phyloP scores from a whole-genome alignment of 2,888 invertebrate species.

The Apeira syringaria region DNA sequence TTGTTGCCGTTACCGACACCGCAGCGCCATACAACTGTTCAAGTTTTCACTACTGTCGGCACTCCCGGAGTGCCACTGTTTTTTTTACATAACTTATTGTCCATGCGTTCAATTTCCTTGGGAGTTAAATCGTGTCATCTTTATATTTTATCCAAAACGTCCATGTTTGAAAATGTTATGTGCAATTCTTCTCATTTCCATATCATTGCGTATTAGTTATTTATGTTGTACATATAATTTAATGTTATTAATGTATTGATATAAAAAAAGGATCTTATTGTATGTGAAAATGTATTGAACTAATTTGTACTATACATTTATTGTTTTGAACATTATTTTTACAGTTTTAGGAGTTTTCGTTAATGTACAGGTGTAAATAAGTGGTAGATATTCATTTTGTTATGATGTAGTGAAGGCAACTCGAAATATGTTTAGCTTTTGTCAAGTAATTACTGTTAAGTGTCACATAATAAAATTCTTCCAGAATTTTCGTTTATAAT shows the following conservation, averaged over 20 bases:
- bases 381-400: conserved; percentile 70
- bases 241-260: conserved; percentile 61
- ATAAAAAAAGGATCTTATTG: conserved; percentile 49
- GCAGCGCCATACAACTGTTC: too few species aligned
- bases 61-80: too few species aligned
- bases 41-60: too few species aligned
- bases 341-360: conserved; percentile 73
- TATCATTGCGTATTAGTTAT: conserved; percentile 76
- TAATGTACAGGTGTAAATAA: conserved; percentile 81
- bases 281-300: conserved; percentile 62
- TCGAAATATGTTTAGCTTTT: conserved; percentile 25
- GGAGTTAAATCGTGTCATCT: conserved; percentile 49
- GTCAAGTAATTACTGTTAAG: conserved; percentile 9
- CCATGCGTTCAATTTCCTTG: too few species aligned
- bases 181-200: conserved; percentile 81
- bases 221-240: conserved; percentile 83
- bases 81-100: too few species aligned
- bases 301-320: conserved; percentile 67
- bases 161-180: conserved; percentile 71
- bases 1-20: too few species aligned
- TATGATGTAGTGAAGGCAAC: conserved; percentile 46
- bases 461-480: conserved; percentile 1
- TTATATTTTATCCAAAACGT: conserved; percentile 69
- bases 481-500: conserved; percentile 3
- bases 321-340: conserved; percentile 75